These are phyloP conservation scores for Sycophila sp. DNA, from an alignment of 1,140 invertebrate genomes.

Conservation along the genomic window DNA sequence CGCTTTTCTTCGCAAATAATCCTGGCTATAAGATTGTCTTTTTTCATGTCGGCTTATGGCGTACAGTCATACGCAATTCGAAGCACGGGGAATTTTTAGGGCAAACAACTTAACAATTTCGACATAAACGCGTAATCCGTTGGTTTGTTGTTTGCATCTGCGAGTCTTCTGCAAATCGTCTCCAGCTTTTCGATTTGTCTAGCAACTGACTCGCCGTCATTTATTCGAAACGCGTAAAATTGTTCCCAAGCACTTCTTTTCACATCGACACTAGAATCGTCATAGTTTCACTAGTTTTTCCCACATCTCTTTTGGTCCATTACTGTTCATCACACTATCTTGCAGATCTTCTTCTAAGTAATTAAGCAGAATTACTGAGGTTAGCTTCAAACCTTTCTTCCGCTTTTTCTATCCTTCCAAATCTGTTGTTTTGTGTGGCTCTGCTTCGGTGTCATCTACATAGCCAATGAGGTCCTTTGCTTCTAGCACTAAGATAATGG, in stretches of 20 bases:
- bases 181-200: conserved; percentile 19
- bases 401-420: background rate
- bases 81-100: no score
- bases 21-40: no score
- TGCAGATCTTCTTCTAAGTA: background rate
- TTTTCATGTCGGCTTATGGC: background rate
- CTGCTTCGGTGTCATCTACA: background rate
- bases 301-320: no score
- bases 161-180: no score
- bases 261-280: no score
- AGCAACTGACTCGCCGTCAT: no score
- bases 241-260: no score
- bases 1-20: conserved; percentile 25
- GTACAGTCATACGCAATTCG: conserved; percentile 24
- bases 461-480: background rate
- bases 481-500: no score
- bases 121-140: no score
- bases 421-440: background rate
- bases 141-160: no score
- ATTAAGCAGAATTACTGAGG: background rate
- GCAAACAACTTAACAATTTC: no score
- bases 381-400: background rate
- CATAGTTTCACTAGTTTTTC: conserved; percentile 10
- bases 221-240: no score
- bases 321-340: conserved; percentile 1